These are phyloP conservation scores for Salvator merianae DNA, from an alignment of 2,113 vertebrate species.

Conservation along the genomic window DNA sequence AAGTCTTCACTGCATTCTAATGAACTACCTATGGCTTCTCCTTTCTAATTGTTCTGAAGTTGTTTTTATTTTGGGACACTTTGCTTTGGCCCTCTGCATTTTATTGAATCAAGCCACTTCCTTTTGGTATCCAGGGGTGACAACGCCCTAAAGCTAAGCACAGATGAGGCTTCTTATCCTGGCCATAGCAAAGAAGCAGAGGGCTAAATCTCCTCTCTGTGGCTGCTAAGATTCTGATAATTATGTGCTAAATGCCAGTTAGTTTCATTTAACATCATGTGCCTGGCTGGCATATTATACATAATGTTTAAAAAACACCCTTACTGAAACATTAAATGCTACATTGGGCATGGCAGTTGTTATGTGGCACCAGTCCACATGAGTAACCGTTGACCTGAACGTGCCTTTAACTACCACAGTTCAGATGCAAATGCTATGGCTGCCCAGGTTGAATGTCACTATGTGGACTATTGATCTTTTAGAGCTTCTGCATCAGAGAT, in stretches of 20 bases:
- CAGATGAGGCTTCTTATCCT: too few relatives aligned
- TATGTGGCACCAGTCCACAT: background rate
- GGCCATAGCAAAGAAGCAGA: background rate
- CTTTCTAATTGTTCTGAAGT: too few relatives aligned
- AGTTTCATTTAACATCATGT: background rate
- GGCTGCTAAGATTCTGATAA: background rate
- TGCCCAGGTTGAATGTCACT: background rate
- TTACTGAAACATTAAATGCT: background rate
- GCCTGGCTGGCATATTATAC: too few relatives aligned
- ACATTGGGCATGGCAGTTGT: background rate
- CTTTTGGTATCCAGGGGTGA: too few relatives aligned
- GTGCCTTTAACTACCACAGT: background rate
- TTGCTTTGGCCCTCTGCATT: too few relatives aligned
- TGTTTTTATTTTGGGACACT: too few relatives aligned
- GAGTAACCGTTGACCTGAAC: background rate
- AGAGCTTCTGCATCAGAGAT: background rate
- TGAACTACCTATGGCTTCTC: too few relatives aligned
- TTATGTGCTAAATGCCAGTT: background rate
- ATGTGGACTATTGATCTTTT: background rate
- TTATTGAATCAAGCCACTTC: too few relatives aligned
- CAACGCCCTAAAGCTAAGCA: too few relatives aligned
- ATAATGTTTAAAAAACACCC: too few relatives aligned
- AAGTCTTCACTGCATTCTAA: too few relatives aligned
- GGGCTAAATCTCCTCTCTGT: background rate
- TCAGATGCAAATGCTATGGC: background rate